phyloP scores from a whole-genome alignment of 2,797 vertebrate genomes.

The Gymnoscopelus microlampas region DNA sequence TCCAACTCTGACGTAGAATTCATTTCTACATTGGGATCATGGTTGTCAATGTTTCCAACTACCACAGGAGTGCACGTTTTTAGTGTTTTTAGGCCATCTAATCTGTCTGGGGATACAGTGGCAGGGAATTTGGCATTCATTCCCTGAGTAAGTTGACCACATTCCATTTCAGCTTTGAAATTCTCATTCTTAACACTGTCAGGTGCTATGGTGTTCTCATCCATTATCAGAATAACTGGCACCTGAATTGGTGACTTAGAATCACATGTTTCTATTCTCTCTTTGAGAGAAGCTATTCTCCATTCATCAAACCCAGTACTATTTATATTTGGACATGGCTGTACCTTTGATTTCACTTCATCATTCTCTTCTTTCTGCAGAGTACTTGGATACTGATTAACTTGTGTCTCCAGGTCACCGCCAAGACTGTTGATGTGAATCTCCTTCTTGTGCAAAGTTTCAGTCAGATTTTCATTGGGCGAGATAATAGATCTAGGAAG shows the following conservation, averaged over 20 bases:
- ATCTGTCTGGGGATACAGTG: constrained; percentile 28
- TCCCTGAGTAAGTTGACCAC: constrained; percentile 40
- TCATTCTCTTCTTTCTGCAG: constrained; percentile 53
- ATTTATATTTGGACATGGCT: constrained; percentile 37
- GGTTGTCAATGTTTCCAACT: constrained; percentile 41
- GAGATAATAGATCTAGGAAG: too few relatives aligned
- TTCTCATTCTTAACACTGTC: constrained; percentile 4
- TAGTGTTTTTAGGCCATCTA: constrained; percentile 58
- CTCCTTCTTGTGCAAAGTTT: constrained; percentile 32
- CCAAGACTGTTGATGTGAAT: constrained; percentile 15
- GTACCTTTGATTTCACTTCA: constrained; percentile 57
- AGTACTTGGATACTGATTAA: constrained; percentile 1
- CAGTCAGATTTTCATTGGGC: constrained; percentile 14
- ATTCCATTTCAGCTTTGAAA: constrained; percentile 43
- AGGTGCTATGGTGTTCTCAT: constrained; percentile 1
- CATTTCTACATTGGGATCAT: constrained; percentile 13
- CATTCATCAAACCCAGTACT: constrained; percentile 52
- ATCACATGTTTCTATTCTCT: constrained; percentile 43
- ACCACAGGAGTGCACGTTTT: not conserved
- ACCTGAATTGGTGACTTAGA: constrained; percentile 42
- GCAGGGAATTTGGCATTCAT: constrained; percentile 51
- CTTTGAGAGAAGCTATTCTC: constrained; percentile 44
- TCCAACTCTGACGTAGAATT: constrained; percentile 28
- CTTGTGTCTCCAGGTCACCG: constrained; percentile 22
- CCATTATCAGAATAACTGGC: constrained; percentile 13